Percentiles rank a stretch among this genome's conserved stretches.
These are phyloP conservation scores for Rhinogobio ventralis DNA, from an alignment of 2,797 vertebrate genomes.

Conservation along the genomic window DNA sequence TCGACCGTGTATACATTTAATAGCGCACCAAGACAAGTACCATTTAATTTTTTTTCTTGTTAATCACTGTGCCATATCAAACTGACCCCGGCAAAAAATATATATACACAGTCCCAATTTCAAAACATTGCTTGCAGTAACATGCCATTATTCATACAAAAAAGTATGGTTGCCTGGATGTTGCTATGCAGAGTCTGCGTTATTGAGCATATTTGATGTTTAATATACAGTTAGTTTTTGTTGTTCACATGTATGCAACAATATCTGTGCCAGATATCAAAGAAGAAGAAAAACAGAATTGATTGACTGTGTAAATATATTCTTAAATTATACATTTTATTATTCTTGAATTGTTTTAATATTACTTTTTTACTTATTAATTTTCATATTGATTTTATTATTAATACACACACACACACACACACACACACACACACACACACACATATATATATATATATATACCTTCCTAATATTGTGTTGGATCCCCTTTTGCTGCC, in stretches of 20 bases:
- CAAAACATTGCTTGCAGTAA: background rate
- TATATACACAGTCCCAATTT: background rate
- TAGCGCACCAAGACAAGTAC: background rate
- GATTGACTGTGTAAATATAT: background rate
- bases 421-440: too few species aligned
- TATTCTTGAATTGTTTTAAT: background rate
- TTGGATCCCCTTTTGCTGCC: too few species aligned
- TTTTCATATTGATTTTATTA: background rate
- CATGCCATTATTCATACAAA: background rate
- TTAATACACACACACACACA: background rate
- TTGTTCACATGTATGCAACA: background rate
- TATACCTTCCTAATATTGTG: too few species aligned
- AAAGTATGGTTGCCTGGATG: background rate
- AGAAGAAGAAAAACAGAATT: background rate
- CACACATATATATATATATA: too few species aligned
- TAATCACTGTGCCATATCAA: background rate
- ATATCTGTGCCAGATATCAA: background rate
- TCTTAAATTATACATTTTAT: background rate
- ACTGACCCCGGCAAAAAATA: background rate
- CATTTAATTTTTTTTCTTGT: background rate
- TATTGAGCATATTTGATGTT: background rate
- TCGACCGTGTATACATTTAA: background rate
- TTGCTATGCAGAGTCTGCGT: background rate
- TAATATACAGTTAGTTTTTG: background rate
- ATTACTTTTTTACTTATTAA: too few species aligned